Evolutionary conservation across 1,140 invertebrate genomes (phyloP).

Genomic region (Aricia agestis): DNA sequence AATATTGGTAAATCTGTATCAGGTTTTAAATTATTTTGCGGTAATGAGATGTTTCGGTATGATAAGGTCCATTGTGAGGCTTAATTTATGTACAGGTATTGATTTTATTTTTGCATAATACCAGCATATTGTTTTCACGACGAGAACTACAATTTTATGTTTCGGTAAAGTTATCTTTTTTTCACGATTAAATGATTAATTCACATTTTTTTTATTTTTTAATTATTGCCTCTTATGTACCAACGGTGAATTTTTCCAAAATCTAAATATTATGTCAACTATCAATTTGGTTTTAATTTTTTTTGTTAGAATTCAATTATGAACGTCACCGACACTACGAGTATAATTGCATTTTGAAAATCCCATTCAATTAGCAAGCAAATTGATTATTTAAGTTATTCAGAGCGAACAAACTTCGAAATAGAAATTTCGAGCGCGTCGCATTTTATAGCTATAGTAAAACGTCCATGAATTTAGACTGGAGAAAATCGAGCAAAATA

Average conservation of each 20-base stretch:
- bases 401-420: constrained; percentile 15
- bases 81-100: constrained; percentile 4
- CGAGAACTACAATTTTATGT: no score
- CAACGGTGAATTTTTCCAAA: neutral
- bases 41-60: constrained; percentile 7
- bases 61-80: constrained; percentile 1
- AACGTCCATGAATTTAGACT: constrained; percentile 35
- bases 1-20: constrained; percentile 9
- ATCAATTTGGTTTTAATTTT: neutral
- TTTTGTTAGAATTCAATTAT: neutral
- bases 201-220: no score
- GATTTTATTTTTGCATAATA: neutral
- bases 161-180: no score
- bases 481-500: constrained; percentile 35
- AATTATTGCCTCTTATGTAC: no score
- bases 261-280: neutral
- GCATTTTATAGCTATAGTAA: constrained; percentile 37
- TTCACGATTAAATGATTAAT: no score
- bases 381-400: constrained; percentile 25
- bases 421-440: constrained; percentile 25
- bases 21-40: constrained; percentile 6
- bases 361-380: neutral
- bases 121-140: neutral
- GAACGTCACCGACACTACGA: neutral
- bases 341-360: neutral